Percentiles rank a stretch among this genome's conserved stretches.
These are phyloP conservation scores for Podotricha telesiphe DNA, from an alignment of 2,888 invertebrate genomes.

Conservation along the genomic window DNA sequence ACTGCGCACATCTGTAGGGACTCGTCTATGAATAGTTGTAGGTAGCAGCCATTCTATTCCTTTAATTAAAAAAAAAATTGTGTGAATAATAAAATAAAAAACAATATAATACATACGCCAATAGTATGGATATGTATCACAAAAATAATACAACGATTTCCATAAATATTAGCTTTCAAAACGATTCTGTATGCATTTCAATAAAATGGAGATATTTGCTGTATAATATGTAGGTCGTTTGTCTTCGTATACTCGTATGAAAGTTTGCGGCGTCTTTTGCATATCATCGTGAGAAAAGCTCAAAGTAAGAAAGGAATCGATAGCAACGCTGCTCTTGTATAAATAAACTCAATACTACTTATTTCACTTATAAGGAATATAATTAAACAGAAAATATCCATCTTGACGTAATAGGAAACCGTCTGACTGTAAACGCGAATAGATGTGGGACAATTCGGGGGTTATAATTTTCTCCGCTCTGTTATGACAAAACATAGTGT, in stretches of 20 bases:
- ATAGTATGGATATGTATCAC: neutral
- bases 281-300: slow-evolving; percentile 18
- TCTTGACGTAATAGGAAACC: no score
- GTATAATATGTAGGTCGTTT: slow-evolving; percentile 39
- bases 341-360: neutral
- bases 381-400: neutral
- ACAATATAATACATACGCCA: neutral
- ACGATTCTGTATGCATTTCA: slow-evolving; percentile 29
- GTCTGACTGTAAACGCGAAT: no score
- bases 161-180: slow-evolving; percentile 15
- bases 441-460: no score
- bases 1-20: no score
- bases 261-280: slow-evolving; percentile 40
- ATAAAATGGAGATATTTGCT: slow-evolving; percentile 20
- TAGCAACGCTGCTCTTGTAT: neutral
- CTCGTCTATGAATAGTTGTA: no score
- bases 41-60: neutral
- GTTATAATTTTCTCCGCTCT: no score
- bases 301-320: slow-evolving; percentile 4
- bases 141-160: neutral
- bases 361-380: neutral
- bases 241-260: slow-evolving; percentile 40
- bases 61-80: neutral
- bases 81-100: neutral
- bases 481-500: no score